These are phyloP conservation scores for Chorisops tibialis DNA, from an alignment of 2,888 invertebrate genomes.

Conservation along the genomic window DNA sequence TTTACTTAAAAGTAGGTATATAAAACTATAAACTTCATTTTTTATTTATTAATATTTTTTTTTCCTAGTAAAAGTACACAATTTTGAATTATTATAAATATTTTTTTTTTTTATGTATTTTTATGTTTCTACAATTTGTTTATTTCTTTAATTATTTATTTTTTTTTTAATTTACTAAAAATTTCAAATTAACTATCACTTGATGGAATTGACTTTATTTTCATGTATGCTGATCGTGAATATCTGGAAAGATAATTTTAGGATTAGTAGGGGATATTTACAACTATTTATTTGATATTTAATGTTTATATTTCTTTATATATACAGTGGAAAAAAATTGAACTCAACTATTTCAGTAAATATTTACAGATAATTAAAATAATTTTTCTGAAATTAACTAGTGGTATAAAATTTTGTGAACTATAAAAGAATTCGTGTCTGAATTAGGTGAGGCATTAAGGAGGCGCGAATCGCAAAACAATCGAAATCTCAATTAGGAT, in stretches of 20 bases:
- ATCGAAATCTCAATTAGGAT: no score
- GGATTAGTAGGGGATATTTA: conserved; percentile 3
- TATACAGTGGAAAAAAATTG: no score
- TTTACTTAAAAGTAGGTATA: conserved; percentile 22
- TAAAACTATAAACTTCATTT: conserved; percentile 24
- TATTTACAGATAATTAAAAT: no score
- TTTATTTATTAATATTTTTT: background rate
- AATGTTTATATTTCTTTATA: no score
- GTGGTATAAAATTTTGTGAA: no score
- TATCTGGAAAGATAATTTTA: conserved; percentile 64
- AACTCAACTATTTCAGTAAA: no score
- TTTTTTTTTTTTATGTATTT: conserved; percentile 26
- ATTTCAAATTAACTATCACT: conserved; percentile 52
- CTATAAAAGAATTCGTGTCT: no score
- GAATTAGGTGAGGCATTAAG: no score
- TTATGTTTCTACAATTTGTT: no score
- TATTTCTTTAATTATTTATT: conserved; percentile 16
- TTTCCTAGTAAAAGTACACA: background rate
- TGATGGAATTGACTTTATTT: conserved; percentile 53
- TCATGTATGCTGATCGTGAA: conserved; percentile 72
- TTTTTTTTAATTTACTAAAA: conserved; percentile 35
- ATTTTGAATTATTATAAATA: conserved; percentile 1
- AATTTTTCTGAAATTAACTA: no score
- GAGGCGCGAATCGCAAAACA: no score
- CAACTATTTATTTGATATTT: no score